A percentile compares a stretch with the other conserved stretches of the same genome.
Evolutionary conservation across 2,797 vertebrate species (phyloP).

Genomic region (Craterocephalus amniculus): DNA sequence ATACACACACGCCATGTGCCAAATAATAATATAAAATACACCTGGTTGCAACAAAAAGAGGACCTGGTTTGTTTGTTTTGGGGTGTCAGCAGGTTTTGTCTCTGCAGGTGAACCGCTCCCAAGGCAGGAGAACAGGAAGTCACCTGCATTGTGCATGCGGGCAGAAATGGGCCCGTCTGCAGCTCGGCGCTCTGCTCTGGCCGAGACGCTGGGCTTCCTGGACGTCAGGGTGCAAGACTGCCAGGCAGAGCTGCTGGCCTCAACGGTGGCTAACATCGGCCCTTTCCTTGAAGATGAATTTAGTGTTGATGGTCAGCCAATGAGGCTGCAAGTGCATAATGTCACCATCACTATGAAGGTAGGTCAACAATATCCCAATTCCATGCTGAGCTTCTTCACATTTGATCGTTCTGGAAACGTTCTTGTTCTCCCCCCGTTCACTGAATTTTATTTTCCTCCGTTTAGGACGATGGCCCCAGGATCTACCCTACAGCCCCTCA

Average conservation of each 20-base stretch:
- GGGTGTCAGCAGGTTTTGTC: constrained; percentile 29
- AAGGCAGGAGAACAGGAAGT: constrained; percentile 21
- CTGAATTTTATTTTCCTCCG: background rate
- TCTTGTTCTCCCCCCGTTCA: too few species aligned
- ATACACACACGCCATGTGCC: too few species aligned
- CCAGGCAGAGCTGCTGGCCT: constrained; percentile 85
- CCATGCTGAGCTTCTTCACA: background rate
- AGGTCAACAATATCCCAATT: constrained; percentile 12
- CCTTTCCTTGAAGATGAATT: constrained; percentile 96
- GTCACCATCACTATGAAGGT: constrained; percentile 90
- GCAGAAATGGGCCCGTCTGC: constrained; percentile 86
- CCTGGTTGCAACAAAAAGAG: background rate
- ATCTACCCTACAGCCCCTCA: constrained; percentile 92
- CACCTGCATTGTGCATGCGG: constrained; percentile 81
- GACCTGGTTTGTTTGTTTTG: background rate
- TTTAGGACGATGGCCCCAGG: constrained; percentile 90
- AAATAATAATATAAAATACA: background rate
- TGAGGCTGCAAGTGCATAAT: constrained; percentile 88
- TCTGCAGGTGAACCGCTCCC: constrained; percentile 48
- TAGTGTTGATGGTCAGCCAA: constrained; percentile 86
- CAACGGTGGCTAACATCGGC: constrained; percentile 87
- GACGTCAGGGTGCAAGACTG: constrained; percentile 83
- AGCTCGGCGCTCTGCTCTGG: constrained; percentile 77
- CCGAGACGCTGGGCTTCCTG: constrained; percentile 86
- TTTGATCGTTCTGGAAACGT: background rate